A percentile compares a stretch with the other conserved stretches of the same genome.
These are phyloP conservation scores for Neolamprologus longior DNA, from an alignment of 2,113 vertebrate genomes.

Conservation along the genomic window DNA sequence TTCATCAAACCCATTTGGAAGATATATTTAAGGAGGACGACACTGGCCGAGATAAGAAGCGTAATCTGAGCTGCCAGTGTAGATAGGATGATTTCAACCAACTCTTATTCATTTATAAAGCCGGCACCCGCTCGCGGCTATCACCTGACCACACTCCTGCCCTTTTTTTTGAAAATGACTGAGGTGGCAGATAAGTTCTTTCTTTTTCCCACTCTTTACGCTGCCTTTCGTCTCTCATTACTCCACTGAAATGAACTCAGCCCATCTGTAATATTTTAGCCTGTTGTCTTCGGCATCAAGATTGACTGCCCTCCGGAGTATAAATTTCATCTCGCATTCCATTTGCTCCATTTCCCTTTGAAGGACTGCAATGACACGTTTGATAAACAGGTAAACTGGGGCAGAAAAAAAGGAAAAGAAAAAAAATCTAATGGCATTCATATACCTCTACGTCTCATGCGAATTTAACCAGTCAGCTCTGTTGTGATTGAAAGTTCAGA, in stretches of 20 bases:
- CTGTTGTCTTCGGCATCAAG: constrained; percentile 18
- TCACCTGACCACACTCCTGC: constrained; percentile 6
- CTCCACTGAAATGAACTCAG: constrained; percentile 36
- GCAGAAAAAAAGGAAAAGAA: neutral
- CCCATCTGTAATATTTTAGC: constrained; percentile 34
- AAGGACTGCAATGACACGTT: neutral
- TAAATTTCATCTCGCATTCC: neutral
- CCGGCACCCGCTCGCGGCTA: neutral
- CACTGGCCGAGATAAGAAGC: constrained; percentile 22
- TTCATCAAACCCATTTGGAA: constrained; percentile 42
- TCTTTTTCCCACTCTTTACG: neutral
- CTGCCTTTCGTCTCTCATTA: neutral
- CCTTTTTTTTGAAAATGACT: constrained; percentile 23
- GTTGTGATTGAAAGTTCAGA: constrained; percentile 23
- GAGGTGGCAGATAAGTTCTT: neutral
- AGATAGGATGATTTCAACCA: constrained; percentile 17
- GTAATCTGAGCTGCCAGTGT: constrained; percentile 23
- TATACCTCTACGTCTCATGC: neutral
- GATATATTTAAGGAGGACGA: constrained; percentile 19
- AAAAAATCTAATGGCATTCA: neutral
- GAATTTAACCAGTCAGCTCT: neutral
- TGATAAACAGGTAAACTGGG: constrained; percentile 18
- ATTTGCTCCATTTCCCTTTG: constrained; percentile 19
- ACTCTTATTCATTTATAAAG: constrained; percentile 24
- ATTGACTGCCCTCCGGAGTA: constrained; percentile 23